A percentile compares a stretch with the other conserved stretches of the same genome.
phyloP scores from a whole-genome alignment of 2,113 vertebrate species.

The Clarias magur region DNA sequence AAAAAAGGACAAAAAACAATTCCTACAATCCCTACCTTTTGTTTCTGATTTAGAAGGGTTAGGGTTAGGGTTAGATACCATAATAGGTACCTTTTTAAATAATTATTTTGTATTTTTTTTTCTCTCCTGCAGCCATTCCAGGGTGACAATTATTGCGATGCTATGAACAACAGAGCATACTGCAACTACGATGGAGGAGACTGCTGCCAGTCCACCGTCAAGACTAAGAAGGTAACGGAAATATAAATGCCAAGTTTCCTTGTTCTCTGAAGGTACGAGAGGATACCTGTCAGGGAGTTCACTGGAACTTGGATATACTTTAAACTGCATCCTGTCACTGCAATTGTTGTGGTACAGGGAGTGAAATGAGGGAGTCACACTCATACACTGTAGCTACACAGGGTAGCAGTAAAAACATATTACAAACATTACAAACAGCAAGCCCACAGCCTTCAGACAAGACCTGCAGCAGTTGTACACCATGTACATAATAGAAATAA shows the following conservation, averaged over 20 bases:
- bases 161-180: slow-evolving; percentile 96
- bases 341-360: neutral
- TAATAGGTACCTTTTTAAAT: neutral
- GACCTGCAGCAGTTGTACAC: neutral
- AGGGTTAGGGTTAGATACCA: no score
- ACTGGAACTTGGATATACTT: neutral
- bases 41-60: no score
- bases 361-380: neutral
- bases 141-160: slow-evolving; percentile 97
- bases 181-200: slow-evolving; percentile 98
- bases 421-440: neutral
- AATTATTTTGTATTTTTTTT: neutral
- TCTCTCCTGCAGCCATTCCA: slow-evolving; percentile 82
- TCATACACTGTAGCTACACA: neutral
- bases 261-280: neutral
- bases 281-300: neutral
- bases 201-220: slow-evolving; percentile 95
- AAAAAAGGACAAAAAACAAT: no score
- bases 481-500: neutral
- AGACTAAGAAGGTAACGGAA: slow-evolving; percentile 88
- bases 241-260: neutral
- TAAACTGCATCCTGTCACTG: neutral
- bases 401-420: neutral
- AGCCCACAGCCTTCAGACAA: neutral
- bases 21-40: no score